These are phyloP conservation scores for Piscicola geometra DNA, from an alignment of 2,888 invertebrate genomes.

Conservation along the genomic window DNA sequence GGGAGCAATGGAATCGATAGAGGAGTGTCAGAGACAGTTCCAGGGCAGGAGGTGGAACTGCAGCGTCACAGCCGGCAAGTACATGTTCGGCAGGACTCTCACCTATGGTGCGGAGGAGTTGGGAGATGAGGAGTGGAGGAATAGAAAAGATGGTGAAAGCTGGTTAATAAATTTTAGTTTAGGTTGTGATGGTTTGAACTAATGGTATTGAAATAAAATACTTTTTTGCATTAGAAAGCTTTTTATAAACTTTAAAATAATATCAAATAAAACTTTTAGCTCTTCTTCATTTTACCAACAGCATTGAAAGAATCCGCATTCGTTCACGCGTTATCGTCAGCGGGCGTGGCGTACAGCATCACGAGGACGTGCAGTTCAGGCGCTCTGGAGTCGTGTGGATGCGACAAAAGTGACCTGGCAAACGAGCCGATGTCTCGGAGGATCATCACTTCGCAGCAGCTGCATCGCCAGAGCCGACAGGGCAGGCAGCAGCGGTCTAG, in stretches of 20 bases:
- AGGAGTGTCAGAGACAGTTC: slow-evolving; percentile 38
- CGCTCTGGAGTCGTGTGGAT: slow-evolving; percentile 80
- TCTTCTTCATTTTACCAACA: slow-evolving; percentile 53
- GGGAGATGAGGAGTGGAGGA: neutral
- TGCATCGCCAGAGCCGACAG: neutral
- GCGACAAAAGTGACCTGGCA: slow-evolving; percentile 69
- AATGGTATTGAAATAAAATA: neutral
- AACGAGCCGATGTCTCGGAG: slow-evolving; percentile 12
- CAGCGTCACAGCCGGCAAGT: neutral
- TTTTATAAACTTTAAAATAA: too few relatives aligned
- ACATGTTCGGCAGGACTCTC: slow-evolving; percentile 23
- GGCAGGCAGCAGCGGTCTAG: neutral
- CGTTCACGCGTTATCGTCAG: slow-evolving; percentile 87
- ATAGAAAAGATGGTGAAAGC: neutral
- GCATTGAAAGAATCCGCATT: slow-evolving; percentile 89
- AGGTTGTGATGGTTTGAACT: neutral
- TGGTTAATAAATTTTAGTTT: neutral
- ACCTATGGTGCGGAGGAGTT: slow-evolving; percentile 6
- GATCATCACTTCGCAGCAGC: slow-evolving; percentile 20
- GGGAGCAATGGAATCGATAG: slow-evolving; percentile 34
- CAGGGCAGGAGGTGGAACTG: slow-evolving; percentile 37
- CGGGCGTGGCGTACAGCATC: slow-evolving; percentile 86
- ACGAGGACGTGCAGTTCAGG: slow-evolving; percentile 88
- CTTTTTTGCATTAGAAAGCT: too few relatives aligned
- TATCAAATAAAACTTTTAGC: too few relatives aligned